Conservation (phyloP, 2,113 vertebrate species). For the Ictalurus punctatus region DNA sequence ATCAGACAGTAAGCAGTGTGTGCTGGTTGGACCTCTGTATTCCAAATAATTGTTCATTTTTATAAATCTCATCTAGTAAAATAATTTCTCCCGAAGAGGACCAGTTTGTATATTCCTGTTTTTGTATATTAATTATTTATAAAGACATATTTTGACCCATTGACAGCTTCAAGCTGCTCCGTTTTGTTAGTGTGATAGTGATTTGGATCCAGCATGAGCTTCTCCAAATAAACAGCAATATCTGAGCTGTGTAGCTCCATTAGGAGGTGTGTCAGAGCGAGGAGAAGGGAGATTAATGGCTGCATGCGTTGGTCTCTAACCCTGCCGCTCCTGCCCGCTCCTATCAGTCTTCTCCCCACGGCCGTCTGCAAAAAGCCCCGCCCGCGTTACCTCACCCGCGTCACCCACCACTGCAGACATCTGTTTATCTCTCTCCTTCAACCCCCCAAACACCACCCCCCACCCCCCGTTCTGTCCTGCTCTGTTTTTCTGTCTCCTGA, state of each 20-base stretch:
- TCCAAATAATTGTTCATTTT: not conserved
- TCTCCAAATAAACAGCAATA: constrained; percentile 22
- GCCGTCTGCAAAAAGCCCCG: not conserved
- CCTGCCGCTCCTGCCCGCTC: constrained; percentile 7
- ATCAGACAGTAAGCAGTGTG: not conserved
- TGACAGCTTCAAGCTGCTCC: not conserved
- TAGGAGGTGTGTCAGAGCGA: constrained; percentile 32
- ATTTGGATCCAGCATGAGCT: no score
- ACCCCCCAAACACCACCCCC: no score
- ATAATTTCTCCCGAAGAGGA: not conserved
- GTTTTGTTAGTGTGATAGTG: not conserved
- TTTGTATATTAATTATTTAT: not conserved
- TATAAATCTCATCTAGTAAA: not conserved
- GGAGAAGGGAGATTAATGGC: constrained; percentile 51
- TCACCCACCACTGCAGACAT: constrained; percentile 36
- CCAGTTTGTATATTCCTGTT: not conserved
- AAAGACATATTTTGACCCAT: not conserved
- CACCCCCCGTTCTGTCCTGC: constrained; percentile 22
- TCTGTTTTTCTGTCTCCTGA: constrained; percentile 50
- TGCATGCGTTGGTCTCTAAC: constrained; percentile 43
- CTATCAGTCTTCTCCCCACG: constrained; percentile 37
- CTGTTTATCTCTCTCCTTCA: constrained; percentile 49
- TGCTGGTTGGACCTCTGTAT: no score
- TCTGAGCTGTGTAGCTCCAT: constrained; percentile 24
- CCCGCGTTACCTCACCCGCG: constrained; percentile 36